Evolutionary conservation across 2,888 invertebrate species (phyloP).

Genomic region (Opisthograptis luteolata): DNA sequence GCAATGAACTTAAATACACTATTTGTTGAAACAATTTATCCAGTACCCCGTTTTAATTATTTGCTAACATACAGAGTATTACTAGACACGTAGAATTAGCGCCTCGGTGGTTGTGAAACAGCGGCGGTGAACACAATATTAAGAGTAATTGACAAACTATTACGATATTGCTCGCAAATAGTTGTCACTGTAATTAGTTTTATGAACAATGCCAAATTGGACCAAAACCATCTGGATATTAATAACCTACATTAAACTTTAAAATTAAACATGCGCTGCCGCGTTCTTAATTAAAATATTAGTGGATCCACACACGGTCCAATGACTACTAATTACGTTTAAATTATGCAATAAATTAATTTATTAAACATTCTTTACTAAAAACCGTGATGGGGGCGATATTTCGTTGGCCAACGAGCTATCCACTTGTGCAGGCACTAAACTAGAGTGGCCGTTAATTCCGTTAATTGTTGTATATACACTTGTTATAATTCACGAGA

Average conservation of each 20-base stretch:
- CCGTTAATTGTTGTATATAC: conserved; percentile 70
- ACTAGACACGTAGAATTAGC: background rate
- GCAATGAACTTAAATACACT: too few species aligned
- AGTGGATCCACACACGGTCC: conserved; percentile 43
- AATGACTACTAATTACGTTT: conserved; percentile 70
- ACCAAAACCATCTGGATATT: conserved; percentile 16
- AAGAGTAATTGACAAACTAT: conserved; percentile 32
- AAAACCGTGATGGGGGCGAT: conserved; percentile 53
- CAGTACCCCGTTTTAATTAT: background rate
- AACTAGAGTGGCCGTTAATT: conserved; percentile 63
- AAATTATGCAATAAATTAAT: conserved; percentile 78
- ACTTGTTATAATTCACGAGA: conserved; percentile 68
- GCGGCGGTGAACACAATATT: conserved; percentile 35
- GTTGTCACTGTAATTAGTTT: conserved; percentile 25
- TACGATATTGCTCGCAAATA: conserved; percentile 25
- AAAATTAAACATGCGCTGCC: conserved; percentile 31
- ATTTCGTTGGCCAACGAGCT: conserved; percentile 46
- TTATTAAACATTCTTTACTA: conserved; percentile 75
- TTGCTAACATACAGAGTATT: background rate
- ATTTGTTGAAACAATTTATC: background rate
- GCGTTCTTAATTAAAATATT: conserved; percentile 35
- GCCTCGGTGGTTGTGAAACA: background rate
- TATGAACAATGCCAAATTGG: conserved; percentile 25
- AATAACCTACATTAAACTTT: conserved; percentile 22
- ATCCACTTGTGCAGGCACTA: conserved; percentile 56